These are phyloP conservation scores for Carollia perspicillata DNA, from an alignment of 2,113 vertebrate species.

Conservation along the genomic window DNA sequence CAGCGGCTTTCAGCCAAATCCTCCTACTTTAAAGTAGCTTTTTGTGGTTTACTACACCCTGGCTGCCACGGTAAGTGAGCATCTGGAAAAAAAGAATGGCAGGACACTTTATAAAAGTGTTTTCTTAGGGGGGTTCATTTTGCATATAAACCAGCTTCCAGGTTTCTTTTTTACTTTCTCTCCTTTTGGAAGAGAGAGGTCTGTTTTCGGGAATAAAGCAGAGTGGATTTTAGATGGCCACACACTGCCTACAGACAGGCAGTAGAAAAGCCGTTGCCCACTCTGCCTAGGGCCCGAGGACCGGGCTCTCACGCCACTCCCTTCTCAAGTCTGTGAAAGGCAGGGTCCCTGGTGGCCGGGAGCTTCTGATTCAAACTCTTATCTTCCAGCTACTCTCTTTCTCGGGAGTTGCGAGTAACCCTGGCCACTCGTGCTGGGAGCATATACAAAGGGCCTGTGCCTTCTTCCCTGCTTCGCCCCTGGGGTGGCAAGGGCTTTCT, in stretches of 20 bases:
- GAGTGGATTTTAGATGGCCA: not conserved
- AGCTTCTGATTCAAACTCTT: not conserved
- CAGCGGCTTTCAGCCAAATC: conserved; percentile 42
- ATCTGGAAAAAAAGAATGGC: conserved; percentile 35
- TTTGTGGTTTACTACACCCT: conserved; percentile 55
- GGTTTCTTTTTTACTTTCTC: not conserved
- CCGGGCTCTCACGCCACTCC: not conserved
- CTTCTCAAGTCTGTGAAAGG: not conserved
- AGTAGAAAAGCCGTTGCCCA: not conserved
- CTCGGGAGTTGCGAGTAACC: not conserved
- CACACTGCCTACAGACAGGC: not conserved
- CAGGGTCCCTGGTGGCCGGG: not conserved
- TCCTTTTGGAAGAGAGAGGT: not conserved
- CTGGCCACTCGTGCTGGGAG: not conserved
- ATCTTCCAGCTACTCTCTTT: not conserved
- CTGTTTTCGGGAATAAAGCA: not conserved
- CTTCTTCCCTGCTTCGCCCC: not conserved
- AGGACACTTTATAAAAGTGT: conserved; percentile 45
- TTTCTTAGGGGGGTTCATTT: conserved; percentile 33
- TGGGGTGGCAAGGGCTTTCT: not conserved
- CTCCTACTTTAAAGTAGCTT: conserved; percentile 46
- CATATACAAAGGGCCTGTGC: not conserved
- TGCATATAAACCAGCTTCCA: conserved; percentile 35
- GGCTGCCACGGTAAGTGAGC: conserved; percentile 50
- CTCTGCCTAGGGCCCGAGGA: not conserved